These are phyloP conservation scores for Ptychoptera contaminata DNA, from an alignment of 2,888 invertebrate genomes.

Conservation along the genomic window DNA sequence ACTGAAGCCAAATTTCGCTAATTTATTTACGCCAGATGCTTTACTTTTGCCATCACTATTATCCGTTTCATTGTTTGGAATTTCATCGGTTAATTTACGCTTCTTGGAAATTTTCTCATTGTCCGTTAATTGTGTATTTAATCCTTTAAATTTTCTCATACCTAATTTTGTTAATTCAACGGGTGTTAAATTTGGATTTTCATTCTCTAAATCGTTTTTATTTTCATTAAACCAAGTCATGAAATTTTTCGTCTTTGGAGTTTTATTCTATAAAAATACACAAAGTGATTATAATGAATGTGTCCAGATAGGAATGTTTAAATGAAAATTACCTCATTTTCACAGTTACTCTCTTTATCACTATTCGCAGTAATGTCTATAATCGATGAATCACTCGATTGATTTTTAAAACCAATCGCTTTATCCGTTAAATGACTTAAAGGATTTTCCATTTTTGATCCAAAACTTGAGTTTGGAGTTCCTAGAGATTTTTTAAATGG, in stretches of 20 bases:
- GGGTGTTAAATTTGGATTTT: slow-evolving; percentile 37
- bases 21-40: slow-evolving; percentile 18
- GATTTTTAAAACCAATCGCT: slow-evolving; percentile 12
- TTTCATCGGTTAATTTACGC: slow-evolving; percentile 17
- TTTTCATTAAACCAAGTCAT: slow-evolving; percentile 44
- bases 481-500: slow-evolving; percentile 37
- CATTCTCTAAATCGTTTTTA: slow-evolving; percentile 36
- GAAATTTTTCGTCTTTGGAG: slow-evolving; percentile 35
- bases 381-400: not conserved
- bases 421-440: slow-evolving; percentile 20
- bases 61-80: slow-evolving; percentile 29
- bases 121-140: slow-evolving; percentile 19
- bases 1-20: slow-evolving; percentile 30
- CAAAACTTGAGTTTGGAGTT: slow-evolving; percentile 12
- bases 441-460: slow-evolving; percentile 20
- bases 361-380: slow-evolving; percentile 1
- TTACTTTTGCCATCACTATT: slow-evolving; percentile 12
- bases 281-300: no score
- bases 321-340: not conserved
- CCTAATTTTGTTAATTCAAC: slow-evolving; percentile 40
- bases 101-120: slow-evolving; percentile 16
- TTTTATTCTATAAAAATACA: no score
- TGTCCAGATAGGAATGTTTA: no score
- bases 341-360: not conserved
- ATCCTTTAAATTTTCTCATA: slow-evolving; percentile 18